Percentiles rank a stretch among this genome's conserved stretches.
phyloP scores from a whole-genome alignment of 2,113 vertebrate species.

The Pseudopodoces humilis region DNA sequence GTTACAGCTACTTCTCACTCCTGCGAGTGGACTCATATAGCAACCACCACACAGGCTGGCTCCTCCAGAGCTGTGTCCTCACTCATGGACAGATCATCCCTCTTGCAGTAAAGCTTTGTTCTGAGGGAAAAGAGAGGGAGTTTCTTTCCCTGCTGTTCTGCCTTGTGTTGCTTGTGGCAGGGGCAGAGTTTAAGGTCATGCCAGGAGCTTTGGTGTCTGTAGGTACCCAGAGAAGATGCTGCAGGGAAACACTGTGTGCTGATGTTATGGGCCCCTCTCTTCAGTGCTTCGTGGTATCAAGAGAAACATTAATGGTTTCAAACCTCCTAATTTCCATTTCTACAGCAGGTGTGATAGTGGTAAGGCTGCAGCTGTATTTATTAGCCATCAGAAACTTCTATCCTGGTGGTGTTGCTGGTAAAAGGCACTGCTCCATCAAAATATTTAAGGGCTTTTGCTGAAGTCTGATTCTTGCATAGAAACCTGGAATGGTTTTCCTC shows the following conservation, averaged over 20 bases:
- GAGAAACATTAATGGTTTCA: not conserved
- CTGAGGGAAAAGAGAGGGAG: not conserved
- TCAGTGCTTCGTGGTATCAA: not conserved
- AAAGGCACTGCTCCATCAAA: not conserved
- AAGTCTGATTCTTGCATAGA: not conserved
- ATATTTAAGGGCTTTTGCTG: not conserved
- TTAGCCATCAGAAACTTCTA: not conserved
- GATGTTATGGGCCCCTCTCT: not conserved
- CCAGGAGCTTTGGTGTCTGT: not conserved
- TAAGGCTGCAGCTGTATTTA: not conserved
- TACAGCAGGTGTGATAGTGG: not conserved
- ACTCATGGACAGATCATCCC: not conserved
- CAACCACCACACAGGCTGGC: rapidly evolving
- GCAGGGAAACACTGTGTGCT: rapidly evolving
- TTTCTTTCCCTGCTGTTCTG: not conserved
- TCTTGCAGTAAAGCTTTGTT: not conserved
- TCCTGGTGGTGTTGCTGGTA: not conserved
- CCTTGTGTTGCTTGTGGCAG: not conserved
- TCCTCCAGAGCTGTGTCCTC: not conserved
- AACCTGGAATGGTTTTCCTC: not conserved
- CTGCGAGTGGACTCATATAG: not conserved
- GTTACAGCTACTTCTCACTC: not conserved
- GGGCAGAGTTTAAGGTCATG: not conserved
- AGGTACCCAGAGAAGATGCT: not conserved
- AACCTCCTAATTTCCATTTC: not conserved